Evolutionary conservation across 2,888 invertebrate genomes (phyloP).

Genomic region (Incurvaria masculella): DNA sequence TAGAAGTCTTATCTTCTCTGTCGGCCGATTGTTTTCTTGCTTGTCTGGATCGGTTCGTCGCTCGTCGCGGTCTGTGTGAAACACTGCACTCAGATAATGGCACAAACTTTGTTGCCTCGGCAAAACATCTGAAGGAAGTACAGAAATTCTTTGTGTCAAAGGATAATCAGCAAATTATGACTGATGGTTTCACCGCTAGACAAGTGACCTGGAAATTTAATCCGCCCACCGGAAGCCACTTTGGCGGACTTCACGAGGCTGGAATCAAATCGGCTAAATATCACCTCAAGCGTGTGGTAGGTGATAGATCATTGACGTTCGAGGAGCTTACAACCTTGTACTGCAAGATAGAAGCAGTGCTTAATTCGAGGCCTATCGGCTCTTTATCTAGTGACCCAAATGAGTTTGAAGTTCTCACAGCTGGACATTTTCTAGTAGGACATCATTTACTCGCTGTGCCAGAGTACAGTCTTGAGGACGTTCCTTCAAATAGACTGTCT

Average conservation of each 20-base stretch:
- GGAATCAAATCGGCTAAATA: constrained; percentile 2
- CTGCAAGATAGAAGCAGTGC: constrained; percentile 9
- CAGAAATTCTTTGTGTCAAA: not conserved
- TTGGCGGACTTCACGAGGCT: constrained; percentile 8
- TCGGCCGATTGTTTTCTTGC: constrained; percentile 19
- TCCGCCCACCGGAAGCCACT: constrained; percentile 6
- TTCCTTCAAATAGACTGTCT: constrained; percentile 2
- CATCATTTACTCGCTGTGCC: constrained; percentile 6
- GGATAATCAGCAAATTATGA: not conserved
- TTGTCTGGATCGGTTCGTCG: constrained; percentile 20
- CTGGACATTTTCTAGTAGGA: constrained; percentile 13
- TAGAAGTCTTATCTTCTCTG: constrained; percentile 17
- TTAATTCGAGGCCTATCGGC: constrained; percentile 12
- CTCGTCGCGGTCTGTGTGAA: constrained; percentile 18
- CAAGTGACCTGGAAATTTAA: not conserved
- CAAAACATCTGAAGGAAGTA: constrained; percentile 7
- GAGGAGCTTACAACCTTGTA: constrained; percentile 15
- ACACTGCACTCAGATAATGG: constrained; percentile 20
- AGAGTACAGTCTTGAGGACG: constrained; percentile 7
- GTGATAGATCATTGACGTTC: constrained; percentile 8
- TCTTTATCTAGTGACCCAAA: constrained; percentile 9
- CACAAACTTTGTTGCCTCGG: constrained; percentile 19
- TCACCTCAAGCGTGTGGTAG: not conserved
- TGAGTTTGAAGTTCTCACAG: constrained; percentile 11
- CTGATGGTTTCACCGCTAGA: not conserved